These are phyloP conservation scores for Cephalotes varians DNA, from an alignment of 2,888 invertebrate species.

Conservation along the genomic window DNA sequence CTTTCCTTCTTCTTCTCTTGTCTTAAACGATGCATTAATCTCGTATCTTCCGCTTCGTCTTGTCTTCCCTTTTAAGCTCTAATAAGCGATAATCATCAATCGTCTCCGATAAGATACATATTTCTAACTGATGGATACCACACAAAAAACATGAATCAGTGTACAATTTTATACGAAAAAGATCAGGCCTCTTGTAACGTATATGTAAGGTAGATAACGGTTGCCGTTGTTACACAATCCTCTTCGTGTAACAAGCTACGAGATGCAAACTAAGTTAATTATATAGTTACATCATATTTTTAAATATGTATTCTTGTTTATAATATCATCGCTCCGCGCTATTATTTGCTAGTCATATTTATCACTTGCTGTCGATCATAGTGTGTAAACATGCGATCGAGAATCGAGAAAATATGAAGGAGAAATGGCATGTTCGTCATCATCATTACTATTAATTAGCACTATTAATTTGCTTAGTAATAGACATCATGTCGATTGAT, in stretches of 20 bases:
- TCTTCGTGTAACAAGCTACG: neutral
- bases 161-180: neutral
- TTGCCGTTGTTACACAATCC: neutral
- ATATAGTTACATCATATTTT: neutral
- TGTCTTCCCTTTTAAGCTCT: neutral
- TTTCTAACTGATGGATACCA: neutral
- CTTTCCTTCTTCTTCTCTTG: constrained; percentile 14
- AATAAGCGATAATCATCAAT: constrained; percentile 25
- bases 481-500: neutral
- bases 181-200: too few relatives aligned
- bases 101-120: constrained; percentile 7
- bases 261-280: neutral
- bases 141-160: neutral
- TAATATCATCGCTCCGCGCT: neutral
- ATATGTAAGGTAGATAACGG: neutral
- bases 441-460: neutral
- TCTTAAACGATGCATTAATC: constrained; percentile 23
- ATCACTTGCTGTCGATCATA: neutral
- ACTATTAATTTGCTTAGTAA: neutral
- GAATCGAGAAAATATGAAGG: neutral
- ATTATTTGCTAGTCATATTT: neutral
- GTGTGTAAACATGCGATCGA: neutral
- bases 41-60: neutral
- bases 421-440: neutral
- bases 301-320: constrained; percentile 20